Base-by-base conservation (phyloP, 2,888 invertebrate genomes). In the Acleris holmiana region DNA sequence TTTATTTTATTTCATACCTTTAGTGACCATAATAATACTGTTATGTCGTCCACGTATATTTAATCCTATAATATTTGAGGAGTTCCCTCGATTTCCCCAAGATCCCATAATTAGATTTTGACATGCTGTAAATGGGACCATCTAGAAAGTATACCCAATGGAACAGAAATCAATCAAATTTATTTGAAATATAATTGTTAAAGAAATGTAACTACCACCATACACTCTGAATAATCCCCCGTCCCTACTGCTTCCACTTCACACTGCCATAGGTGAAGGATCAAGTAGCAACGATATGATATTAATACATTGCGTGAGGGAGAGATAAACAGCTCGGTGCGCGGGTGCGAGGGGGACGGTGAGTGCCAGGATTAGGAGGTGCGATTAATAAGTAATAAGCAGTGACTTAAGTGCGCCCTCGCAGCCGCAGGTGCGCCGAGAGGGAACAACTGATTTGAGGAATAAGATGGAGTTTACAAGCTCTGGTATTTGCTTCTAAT, bases 351-450 rank as follows among this genome's bases (percentile, higher is more conserved):
- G 50, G 19, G 41, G 44, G 51, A 46, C n/a, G 46, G n/a, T 18
- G 4, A 4, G n/a, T 18, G n/a, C 15, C 19, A 17, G 25, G 29
- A 53, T 61, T 61, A 54, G 49, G 67, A 29, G 65, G 66, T 19
- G 35, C 46, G 61, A 48, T 57, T 59, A 66, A 67, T 72, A 56
- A 69, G 71, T 70, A 69, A 73, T 75, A 72, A 67, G 69, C 62
- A 46, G 72, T 71, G 73, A 75, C 73, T 74, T 73, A 73, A 35
- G 62, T 67, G 60, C 67, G 69, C 69, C 58, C 65, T 51, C 49
- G 50, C 44, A 50, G 58, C 41, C 46, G 46, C 51, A 21, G 17
- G 23, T 44, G n/a, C 46, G 18, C 51, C 25, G 47, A 35, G 18
- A 4, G 49, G 13, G 23, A 53, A 46, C 41, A 25, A 60, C 46